Base-by-base conservation (phyloP, 2,113 vertebrate genomes). In the Todiramphus chloris region DNA sequence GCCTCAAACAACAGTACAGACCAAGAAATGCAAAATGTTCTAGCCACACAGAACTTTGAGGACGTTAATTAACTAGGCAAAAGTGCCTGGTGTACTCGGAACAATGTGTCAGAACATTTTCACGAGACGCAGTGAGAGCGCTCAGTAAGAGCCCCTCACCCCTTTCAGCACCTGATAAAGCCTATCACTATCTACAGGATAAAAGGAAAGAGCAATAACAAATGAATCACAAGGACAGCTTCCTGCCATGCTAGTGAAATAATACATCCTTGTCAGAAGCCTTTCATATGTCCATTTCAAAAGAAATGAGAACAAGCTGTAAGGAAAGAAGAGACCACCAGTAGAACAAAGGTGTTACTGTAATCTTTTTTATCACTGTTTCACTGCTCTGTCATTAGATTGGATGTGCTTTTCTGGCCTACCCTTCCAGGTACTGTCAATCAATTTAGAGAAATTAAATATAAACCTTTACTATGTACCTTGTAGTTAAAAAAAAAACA, bases 251-350 rank as follows among this genome's bases (percentile, higher is more conserved):
- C 67, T 14, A 78, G 30, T 63, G 68, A 91, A 93, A 84, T 39
- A 90, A 50, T 81, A 81, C n/a, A 59, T 70, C 41, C 66, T 93
- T 91, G 51, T 68, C 62, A 90, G 68, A 90, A 94, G 60, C 30
- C 72, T 96, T 96, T 94, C 56, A 79, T 59, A 33, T 0, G 16
- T 39, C 14, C 74, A 78, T 78, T 93, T 87, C 46, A 86, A 93
- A 96, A 90, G 59, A 84, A 96, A 85, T 2, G 21, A 80, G 92
- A 95, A 73, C 30, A 74, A 90, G 23, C n/a, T 80, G 50, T 39
- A 85, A 85, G 39, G n/a, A 85, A 51, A 83, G 86, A 94, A 88
- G 75, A 93, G 33, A 85, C 23, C 51, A 90, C 68, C 56, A 80
- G 24, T 10, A 84, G 50, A 94, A 91, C 55, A 87, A 69, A 63